Conservation (phyloP, 2,797 vertebrate genomes). For the Eulemur rubriventer region DNA sequence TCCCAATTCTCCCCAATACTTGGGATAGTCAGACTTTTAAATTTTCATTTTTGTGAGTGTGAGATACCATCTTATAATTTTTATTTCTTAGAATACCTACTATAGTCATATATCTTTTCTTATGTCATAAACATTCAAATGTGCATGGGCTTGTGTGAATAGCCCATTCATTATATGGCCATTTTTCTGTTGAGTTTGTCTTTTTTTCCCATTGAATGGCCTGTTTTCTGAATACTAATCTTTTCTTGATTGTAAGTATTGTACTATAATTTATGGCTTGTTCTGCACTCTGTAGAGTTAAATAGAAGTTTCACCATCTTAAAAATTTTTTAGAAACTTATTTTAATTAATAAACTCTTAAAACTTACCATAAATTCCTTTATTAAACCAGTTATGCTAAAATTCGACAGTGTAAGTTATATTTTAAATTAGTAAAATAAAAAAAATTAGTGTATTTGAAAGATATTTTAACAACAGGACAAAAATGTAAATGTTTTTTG, state of each 20-base stretch:
- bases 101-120: background rate
- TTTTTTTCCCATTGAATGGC: background rate
- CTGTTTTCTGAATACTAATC: background rate
- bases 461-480: background rate
- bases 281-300: background rate
- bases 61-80: background rate
- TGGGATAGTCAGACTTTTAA: background rate
- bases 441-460: background rate
- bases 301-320: constrained; percentile 2
- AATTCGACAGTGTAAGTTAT: background rate
- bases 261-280: background rate
- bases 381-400: background rate
- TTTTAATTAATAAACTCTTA: background rate
- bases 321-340: background rate
- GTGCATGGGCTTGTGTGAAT: background rate
- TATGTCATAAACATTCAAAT: background rate
- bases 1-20: background rate
- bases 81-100: background rate
- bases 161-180: background rate
- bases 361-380: background rate
- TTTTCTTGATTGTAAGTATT: background rate
- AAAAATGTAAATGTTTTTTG: constrained; percentile 40
- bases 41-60: background rate
- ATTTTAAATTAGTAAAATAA: constrained; percentile 50
- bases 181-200: background rate